phyloP scores from a whole-genome alignment of 2,888 invertebrate species.

The Lepidochrysops patricia region DNA sequence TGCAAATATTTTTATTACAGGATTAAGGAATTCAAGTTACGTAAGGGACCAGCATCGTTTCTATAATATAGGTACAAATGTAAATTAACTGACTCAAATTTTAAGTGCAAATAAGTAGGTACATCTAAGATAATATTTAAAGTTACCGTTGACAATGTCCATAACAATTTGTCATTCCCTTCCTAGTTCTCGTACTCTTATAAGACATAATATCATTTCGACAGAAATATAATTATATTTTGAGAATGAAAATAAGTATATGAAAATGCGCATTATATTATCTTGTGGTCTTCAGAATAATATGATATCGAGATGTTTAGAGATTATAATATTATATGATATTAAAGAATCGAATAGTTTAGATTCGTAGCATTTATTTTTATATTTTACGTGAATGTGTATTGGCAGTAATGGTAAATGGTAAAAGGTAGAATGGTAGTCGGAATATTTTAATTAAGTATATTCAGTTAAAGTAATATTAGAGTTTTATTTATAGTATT shows the following conservation, averaged over 20 bases:
- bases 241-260: no score
- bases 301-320: no score
- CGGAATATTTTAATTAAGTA: no score
- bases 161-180: neutral
- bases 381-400: neutral
- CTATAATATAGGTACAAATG: neutral
- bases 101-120: neutral
- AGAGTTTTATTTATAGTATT: neutral
- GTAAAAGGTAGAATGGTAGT: no score
- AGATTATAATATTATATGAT: no score
- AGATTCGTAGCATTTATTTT: slow-evolving; percentile 1
- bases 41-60: neutral
- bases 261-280: no score
- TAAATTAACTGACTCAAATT: neutral
- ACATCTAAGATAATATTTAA: neutral
- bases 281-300: no score
- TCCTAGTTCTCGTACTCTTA: neutral
- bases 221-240: no score
- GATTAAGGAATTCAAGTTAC: neutral
- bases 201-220: no score
- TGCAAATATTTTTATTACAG: no score
- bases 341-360: neutral
- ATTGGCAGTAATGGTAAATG: no score
- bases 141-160: neutral
- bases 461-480: no score